phyloP scores from a whole-genome alignment of 2,797 vertebrate species.

The Muscicapa comitata region DNA sequence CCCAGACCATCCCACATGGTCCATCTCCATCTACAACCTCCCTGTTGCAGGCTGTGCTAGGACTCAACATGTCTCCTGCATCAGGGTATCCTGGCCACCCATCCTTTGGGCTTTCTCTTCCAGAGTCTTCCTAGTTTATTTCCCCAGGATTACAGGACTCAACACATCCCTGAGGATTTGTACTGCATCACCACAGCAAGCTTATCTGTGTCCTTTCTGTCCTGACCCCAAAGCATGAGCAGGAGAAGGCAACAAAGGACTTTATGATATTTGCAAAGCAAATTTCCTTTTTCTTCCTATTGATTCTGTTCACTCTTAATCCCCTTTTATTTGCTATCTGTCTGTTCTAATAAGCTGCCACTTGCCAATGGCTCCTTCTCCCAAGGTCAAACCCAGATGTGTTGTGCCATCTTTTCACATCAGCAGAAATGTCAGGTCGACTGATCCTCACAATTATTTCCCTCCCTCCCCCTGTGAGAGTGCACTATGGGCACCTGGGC shows the following conservation, averaged over 20 bases:
- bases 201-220: background rate
- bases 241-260: background rate
- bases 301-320: background rate
- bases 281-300: background rate
- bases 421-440: background rate
- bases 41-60: background rate
- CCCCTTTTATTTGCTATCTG: constrained; percentile 19
- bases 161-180: background rate
- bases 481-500: fast-evolving
- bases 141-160: background rate
- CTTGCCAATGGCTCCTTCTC: background rate
- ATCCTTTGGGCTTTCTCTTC: background rate
- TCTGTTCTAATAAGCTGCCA: background rate
- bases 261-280: background rate
- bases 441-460: background rate
- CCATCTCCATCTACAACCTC: background rate
- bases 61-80: background rate
- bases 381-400: background rate
- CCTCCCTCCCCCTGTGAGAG: background rate
- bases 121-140: background rate
- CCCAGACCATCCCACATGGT: background rate
- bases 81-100: background rate
- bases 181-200: background rate
- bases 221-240: background rate
- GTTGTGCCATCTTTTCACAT: constrained; percentile 7